Evolutionary conservation across 2,888 invertebrate genomes (phyloP), one percentile per base, ranked within the genome.

Genomic region (Halictus quadricinctus): DNA sequence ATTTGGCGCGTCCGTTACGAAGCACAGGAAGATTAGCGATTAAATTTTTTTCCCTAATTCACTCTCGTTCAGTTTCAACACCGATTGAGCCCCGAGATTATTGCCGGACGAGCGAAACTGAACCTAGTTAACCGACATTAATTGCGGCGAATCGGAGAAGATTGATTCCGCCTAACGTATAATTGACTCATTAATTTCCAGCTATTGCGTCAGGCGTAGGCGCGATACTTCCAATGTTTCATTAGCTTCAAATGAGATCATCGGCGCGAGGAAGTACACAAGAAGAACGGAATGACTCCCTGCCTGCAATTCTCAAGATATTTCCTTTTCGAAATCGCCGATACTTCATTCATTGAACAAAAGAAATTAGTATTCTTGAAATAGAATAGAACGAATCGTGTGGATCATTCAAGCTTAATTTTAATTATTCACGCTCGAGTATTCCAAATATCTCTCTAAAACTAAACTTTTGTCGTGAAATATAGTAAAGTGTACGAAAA

Each of bases 161-260:
- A 89, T 89, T 88, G 88, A 89, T 89, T 85, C 85, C 72, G 78
- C 73, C 83, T 72, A 80, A 81, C 87, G 81, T 87, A 83, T 85
- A 87, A 89, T 88, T 83, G 89, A 89, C 88, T 89, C 88, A 89
- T 89, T 88, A 88, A 89, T 89, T 89, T 84, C 81, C 78, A 81
- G 85, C 73, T 76, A 78, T 89, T 89, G 88, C 89, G 80, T 89
- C 89, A 86, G 70, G 83, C 80, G 83, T 83, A 79, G 85, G 85
- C 84, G 87, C 82, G 85, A 84, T 85, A 64, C 77, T 76, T 70
- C 80, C 81, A 81, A 83, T 82, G 85, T 85, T 85, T 83, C 88
- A 86, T 83, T 84, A 83, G 76, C 80, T 76, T 66, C 80, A 89
- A 89, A 89, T 89, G 89, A 88, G 89, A 88, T 88, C 88, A 80